These are phyloP conservation scores for Paradisaea rubra DNA, from an alignment of 2,113 vertebrate genomes.

Conservation along the genomic window DNA sequence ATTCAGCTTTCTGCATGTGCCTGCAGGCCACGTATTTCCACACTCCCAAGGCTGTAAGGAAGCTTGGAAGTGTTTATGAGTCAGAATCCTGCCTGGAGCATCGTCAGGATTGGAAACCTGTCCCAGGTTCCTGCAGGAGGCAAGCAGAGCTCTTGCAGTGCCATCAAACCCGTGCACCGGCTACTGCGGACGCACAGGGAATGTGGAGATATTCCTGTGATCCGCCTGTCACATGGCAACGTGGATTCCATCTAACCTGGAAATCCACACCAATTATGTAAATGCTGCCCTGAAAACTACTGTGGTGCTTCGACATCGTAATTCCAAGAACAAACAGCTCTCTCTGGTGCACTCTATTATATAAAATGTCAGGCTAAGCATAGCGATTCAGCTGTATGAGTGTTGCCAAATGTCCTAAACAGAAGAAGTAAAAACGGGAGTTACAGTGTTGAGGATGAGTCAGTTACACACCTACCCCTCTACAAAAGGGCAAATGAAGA, in stretches of 20 bases:
- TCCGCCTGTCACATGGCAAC: neutral
- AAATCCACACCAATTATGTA: neutral
- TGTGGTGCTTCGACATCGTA: neutral
- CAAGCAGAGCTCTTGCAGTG: neutral
- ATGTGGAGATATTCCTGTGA: rapidly evolving
- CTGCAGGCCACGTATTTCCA: neutral
- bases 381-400: neutral
- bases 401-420: neutral
- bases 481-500: neutral
- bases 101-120: neutral
- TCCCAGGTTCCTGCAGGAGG: neutral
- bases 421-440: neutral
- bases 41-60: neutral
- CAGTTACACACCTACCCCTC: neutral
- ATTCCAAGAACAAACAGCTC: neutral
- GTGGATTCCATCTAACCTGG: rapidly evolving
- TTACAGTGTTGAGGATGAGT: neutral
- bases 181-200: rapidly evolving
- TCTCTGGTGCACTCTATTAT: neutral
- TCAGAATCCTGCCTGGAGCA: neutral
- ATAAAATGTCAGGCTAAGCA: neutral
- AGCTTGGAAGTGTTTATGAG: neutral
- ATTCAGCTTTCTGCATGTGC: neutral
- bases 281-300: neutral
- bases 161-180: rapidly evolving